Percentiles rank a stretch among this genome's conserved stretches.
These are phyloP conservation scores for Discoglossus pictus DNA, from an alignment of 2,797 vertebrate genomes.

Conservation along the genomic window DNA sequence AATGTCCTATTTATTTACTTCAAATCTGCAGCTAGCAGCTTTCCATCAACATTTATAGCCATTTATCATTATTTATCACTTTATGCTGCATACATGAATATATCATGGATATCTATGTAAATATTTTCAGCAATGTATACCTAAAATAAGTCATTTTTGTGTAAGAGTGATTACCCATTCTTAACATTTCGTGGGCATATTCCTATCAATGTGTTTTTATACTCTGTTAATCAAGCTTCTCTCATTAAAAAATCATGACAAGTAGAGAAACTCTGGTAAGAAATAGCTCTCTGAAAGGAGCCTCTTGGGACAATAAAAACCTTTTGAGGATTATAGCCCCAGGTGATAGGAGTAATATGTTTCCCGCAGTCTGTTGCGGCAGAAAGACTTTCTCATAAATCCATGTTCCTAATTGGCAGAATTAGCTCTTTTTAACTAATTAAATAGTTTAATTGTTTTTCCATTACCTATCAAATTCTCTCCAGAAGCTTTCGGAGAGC, in stretches of 20 bases:
- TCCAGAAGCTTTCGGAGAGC: slow-evolving; percentile 38
- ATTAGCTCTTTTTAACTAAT: slow-evolving; percentile 53
- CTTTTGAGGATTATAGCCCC: slow-evolving; percentile 53
- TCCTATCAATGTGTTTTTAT: slow-evolving; percentile 23
- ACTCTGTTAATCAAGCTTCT: slow-evolving; percentile 16
- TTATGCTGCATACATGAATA: too few species aligned
- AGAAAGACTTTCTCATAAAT: slow-evolving; percentile 50
- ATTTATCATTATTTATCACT: too few species aligned
- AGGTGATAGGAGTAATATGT: slow-evolving; percentile 52
- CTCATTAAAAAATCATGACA: slow-evolving; percentile 33
- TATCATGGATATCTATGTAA: too few species aligned
- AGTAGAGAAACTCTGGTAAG: slow-evolving; percentile 26
- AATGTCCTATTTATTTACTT: too few species aligned
- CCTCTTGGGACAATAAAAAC: neutral
- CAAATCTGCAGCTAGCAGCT: too few species aligned
- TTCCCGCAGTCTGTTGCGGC: slow-evolving; percentile 46
- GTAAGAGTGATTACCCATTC: neutral
- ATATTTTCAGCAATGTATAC: too few species aligned
- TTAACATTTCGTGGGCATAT: slow-evolving; percentile 23
- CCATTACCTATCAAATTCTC: slow-evolving; percentile 50
- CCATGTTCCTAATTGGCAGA: slow-evolving; percentile 51
- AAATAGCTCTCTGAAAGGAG: slow-evolving; percentile 27
- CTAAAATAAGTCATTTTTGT: neutral
- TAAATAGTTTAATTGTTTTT: slow-evolving; percentile 54
- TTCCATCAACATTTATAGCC: too few species aligned